Conservation (phyloP, 2,113 vertebrate genomes). For the Trogon surrucura region DNA sequence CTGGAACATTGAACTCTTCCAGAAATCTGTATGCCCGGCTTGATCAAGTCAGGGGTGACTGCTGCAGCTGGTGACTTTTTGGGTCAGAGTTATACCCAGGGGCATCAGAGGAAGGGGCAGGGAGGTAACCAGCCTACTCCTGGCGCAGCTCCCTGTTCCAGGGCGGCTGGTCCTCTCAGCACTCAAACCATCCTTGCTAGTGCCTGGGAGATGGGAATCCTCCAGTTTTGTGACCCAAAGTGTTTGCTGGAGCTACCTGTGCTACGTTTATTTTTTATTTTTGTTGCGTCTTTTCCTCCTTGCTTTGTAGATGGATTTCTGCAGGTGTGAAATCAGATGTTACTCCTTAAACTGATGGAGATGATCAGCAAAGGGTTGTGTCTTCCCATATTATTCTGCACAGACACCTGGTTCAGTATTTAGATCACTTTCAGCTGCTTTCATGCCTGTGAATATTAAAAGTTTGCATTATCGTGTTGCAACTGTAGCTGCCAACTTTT, state of each 20-base stretch:
- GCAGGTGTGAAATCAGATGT: slow-evolving; percentile 38
- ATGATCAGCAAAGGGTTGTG: not conserved
- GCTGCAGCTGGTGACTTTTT: not conserved
- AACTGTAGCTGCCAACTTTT: not conserved
- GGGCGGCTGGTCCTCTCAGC: not conserved
- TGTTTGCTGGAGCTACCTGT: not conserved
- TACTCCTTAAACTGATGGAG: not conserved
- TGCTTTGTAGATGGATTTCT: not conserved
- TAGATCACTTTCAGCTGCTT: not conserved
- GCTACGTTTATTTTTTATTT: not conserved
- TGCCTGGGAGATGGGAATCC: not conserved
- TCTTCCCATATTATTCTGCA: not conserved
- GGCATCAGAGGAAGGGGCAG: not conserved
- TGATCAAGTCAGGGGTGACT: not conserved
- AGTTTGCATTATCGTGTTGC: not conserved
- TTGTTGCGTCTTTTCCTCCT: not conserved
- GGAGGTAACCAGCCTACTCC: not conserved
- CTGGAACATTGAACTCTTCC: not conserved
- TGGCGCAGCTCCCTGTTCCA: not conserved
- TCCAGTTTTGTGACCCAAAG: not conserved
- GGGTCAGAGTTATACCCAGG: not conserved
- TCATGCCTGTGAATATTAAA: not conserved
- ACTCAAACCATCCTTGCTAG: not conserved
- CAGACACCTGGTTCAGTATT: not conserved
- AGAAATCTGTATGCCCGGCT: not conserved